Conservation (phyloP, 2,797 vertebrate species). For the Acipenser ruthenus region DNA sequence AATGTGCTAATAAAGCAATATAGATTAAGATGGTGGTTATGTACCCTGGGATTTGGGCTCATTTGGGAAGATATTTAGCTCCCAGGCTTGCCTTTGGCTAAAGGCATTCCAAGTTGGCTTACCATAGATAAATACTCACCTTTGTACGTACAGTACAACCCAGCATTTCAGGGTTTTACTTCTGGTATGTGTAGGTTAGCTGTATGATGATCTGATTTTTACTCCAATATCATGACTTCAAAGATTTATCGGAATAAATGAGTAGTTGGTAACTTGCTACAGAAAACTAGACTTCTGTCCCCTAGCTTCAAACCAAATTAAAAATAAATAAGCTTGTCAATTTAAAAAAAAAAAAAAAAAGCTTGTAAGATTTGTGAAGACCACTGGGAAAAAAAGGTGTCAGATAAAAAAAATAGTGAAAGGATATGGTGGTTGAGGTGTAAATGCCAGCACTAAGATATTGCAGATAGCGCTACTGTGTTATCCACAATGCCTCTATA, state of each 20-base stretch:
- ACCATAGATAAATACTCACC: not conserved
- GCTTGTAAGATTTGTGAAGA: too few relatives aligned
- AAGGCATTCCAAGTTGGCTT: not conserved
- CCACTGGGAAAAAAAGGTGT: too few relatives aligned
- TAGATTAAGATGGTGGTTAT: not conserved
- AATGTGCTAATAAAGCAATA: not conserved
- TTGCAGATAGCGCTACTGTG: too few relatives aligned
- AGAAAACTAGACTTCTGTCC: not conserved
- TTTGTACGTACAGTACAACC: not conserved
- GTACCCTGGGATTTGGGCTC: not conserved
- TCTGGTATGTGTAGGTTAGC: not conserved
- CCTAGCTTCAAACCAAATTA: not conserved
- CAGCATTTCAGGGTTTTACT: not conserved
- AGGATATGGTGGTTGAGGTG: too few relatives aligned
- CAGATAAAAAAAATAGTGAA: too few relatives aligned
- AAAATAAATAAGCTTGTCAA: not conserved
- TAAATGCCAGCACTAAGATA: too few relatives aligned
- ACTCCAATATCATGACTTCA: not conserved
- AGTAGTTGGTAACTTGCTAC: not conserved
- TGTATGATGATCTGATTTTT: not conserved
- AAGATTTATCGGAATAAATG: too few relatives aligned
- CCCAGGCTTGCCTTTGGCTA: not conserved
- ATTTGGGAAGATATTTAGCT: not conserved
- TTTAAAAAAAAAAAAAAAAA: not conserved
- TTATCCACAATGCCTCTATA: too few relatives aligned